Conservation (phyloP, 2,888 invertebrate genomes). For the Laspeyria flexula region DNA sequence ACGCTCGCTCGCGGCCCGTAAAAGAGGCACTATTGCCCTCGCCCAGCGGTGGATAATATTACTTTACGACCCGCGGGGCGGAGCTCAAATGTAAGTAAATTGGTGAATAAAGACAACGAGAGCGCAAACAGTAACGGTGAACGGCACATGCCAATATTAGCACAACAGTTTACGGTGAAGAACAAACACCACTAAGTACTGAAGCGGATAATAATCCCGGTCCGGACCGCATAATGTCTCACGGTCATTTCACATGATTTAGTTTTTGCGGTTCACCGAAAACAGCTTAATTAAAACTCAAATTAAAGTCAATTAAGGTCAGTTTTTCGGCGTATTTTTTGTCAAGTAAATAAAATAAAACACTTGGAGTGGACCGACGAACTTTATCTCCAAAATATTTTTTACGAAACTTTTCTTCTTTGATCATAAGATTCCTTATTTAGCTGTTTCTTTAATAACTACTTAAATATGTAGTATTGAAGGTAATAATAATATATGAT, state of each 20-base stretch:
- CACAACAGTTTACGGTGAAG: constrained; percentile 37
- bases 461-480: too few relatives aligned
- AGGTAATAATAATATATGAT: too few relatives aligned
- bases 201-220: constrained; percentile 28
- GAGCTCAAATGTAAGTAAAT: constrained; percentile 82
- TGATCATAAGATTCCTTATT: too few relatives aligned
- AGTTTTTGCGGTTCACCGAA: constrained; percentile 16
- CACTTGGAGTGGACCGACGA: too few relatives aligned
- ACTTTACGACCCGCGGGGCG: constrained; percentile 83
- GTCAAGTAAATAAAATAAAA: constrained; percentile 15
- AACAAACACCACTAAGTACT: constrained; percentile 16
- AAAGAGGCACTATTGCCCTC: constrained; percentile 85
- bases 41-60: constrained; percentile 83
- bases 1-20: constrained; percentile 84
- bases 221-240: constrained; percentile 24
- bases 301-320: background rate
- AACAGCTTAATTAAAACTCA: constrained; percentile 1
- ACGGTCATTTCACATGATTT: constrained; percentile 38
- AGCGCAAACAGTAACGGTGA: constrained; percentile 54
- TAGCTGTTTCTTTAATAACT: too few relatives aligned
- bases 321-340: constrained; percentile 1
- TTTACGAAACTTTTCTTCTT: too few relatives aligned
- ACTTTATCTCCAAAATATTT: too few relatives aligned
- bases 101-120: constrained; percentile 82
- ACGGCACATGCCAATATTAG: constrained; percentile 50